These are phyloP conservation scores for Lamellibrachia satsuma DNA, from an alignment of 2,888 invertebrate genomes.

Conservation along the genomic window DNA sequence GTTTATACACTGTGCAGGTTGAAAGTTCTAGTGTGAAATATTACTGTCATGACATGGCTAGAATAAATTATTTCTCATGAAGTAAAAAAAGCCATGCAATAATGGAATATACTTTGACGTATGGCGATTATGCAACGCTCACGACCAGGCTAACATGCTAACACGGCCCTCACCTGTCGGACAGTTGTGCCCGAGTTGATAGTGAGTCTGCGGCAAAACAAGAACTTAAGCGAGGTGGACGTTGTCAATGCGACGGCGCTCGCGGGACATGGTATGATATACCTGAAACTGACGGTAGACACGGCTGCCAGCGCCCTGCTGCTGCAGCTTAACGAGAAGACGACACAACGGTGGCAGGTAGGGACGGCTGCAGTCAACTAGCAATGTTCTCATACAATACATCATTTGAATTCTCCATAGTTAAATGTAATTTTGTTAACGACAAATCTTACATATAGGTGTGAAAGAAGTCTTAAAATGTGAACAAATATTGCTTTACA, in stretches of 20 bases:
- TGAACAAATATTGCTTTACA: no score
- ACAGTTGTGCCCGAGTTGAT: not conserved
- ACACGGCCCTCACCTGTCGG: not conserved
- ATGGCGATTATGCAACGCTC: not conserved
- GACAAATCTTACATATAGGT: not conserved
- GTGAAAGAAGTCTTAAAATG: no score
- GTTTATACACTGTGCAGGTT: no score
- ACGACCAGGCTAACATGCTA: no score
- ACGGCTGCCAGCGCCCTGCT: not conserved
- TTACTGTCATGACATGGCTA: no score
- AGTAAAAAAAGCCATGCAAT: no score
- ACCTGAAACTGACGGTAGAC: not conserved
- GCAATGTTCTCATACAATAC: not conserved
- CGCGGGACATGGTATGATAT: not conserved
- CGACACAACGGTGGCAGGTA: not conserved
- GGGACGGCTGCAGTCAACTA: not conserved
- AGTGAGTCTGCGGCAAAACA: not conserved
- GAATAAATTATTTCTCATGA: no score
- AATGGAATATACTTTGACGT: no score
- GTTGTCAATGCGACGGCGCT: not conserved
- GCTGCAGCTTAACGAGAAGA: not conserved
- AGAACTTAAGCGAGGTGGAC: not conserved
- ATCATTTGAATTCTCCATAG: not conserved
- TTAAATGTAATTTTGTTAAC: not conserved
- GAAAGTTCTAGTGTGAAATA: no score